These are phyloP conservation scores for Ochotona curzoniae DNA, from an alignment of 2,113 vertebrate genomes.

Conservation along the genomic window DNA sequence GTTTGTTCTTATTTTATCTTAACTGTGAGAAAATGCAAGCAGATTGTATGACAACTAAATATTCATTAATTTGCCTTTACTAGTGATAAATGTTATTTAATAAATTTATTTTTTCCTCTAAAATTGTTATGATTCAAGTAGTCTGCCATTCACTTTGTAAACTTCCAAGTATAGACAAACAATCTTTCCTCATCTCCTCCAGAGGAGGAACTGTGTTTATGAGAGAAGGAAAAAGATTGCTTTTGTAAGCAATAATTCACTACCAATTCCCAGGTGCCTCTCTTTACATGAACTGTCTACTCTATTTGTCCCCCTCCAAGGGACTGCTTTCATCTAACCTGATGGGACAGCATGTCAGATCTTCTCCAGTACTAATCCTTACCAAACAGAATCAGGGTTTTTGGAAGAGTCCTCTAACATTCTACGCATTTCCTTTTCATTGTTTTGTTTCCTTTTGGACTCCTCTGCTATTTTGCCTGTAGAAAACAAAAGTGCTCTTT, in stretches of 20 bases:
- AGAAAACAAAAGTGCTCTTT: slow-evolving; percentile 93
- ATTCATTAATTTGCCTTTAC: not conserved
- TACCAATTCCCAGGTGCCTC: not conserved
- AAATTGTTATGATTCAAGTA: not conserved
- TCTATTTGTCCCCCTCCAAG: too few species aligned
- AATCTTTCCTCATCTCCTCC: slow-evolving; percentile 33
- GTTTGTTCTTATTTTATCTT: not conserved
- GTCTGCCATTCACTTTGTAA: slow-evolving; percentile 5
- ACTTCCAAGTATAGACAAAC: slow-evolving; percentile 20
- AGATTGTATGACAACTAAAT: not conserved
- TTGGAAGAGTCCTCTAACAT: slow-evolving; percentile 95
- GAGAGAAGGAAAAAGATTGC: not conserved
- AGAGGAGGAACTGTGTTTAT: not conserved
- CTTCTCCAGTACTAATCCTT: not conserved
- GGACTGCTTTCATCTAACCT: not conserved
- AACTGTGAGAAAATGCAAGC: slow-evolving; percentile 15
- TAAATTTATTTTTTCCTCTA: not conserved
- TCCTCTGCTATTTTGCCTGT: slow-evolving; percentile 93
- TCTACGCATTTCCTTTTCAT: slow-evolving; percentile 93
- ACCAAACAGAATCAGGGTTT: slow-evolving; percentile 89
- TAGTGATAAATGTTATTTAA: slow-evolving; percentile 9
- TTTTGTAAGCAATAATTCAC: slow-evolving; percentile 22
- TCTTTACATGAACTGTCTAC: not conserved
- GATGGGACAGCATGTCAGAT: not conserved
- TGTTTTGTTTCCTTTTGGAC: slow-evolving; percentile 92